Conservation (phyloP, 2,113 vertebrate genomes). For the Malurus alboscapulatus region DNA sequence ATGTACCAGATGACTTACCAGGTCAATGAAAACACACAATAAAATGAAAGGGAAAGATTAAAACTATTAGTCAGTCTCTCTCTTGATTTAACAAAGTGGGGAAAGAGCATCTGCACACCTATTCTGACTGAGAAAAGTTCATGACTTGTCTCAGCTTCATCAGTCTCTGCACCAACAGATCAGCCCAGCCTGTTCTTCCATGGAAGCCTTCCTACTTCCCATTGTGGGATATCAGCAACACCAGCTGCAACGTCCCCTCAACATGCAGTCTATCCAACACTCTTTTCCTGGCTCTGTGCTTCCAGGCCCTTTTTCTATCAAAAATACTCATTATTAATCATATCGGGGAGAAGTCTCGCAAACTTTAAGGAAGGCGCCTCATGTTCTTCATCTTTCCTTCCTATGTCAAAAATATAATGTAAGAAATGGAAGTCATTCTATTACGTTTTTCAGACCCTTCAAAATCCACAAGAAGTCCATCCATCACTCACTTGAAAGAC, state of each 20-base stretch:
- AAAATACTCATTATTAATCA: neutral
- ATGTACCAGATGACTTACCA: neutral
- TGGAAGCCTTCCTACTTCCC: neutral
- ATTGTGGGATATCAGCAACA: fast-evolving
- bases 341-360: neutral
- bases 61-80: neutral
- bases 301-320: neutral
- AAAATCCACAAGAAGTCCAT: neutral
- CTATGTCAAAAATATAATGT: neutral
- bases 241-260: no score
- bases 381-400: neutral
- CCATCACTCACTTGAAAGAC: neutral
- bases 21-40: neutral
- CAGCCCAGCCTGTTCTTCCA: neutral
- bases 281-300: fast-evolving
- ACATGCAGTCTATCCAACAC: fast-evolving
- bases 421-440: neutral
- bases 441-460: conserved; percentile 19
- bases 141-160: neutral
- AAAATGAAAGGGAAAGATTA: neutral
- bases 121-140: neutral
- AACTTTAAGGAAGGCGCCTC: neutral
- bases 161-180: neutral
- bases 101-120: neutral
- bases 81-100: neutral